Conservation (phyloP, 1,140 invertebrate species). For the Sycobia sp. region DNA sequence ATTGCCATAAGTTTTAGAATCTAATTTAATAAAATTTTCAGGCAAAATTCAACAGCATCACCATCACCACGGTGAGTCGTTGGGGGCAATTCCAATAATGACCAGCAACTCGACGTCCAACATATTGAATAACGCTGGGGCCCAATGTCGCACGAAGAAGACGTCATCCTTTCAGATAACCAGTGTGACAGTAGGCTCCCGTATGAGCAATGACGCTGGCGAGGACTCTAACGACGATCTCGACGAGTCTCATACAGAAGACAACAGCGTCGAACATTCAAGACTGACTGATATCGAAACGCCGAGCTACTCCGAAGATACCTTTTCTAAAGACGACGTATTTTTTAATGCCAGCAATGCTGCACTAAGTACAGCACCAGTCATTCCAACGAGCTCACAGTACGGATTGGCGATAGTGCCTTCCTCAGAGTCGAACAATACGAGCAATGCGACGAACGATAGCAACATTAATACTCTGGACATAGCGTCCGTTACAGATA, state of each 20-base stretch:
- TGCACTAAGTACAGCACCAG: slow-evolving; percentile 76
- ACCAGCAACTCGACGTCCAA: slow-evolving; percentile 31
- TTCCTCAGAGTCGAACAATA: slow-evolving; percentile 62
- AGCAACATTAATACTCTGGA: slow-evolving; percentile 69
- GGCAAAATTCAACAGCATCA: slow-evolving; percentile 32
- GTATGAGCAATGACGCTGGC: slow-evolving; percentile 82
- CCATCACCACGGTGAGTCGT: slow-evolving; percentile 27
- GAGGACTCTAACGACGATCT: slow-evolving; percentile 92
- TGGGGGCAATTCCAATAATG: slow-evolving; percentile 22
- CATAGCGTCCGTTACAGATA: slow-evolving; percentile 59
- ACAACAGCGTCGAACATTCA: slow-evolving; percentile 76
- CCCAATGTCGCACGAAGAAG: slow-evolving; percentile 68
- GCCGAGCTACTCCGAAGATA: slow-evolving; percentile 83
- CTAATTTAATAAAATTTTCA: too few relatives aligned
- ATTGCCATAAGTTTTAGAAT: too few relatives aligned
- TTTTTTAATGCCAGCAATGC: slow-evolving; percentile 78
- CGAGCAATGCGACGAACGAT: slow-evolving; percentile 67
- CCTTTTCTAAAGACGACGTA: slow-evolving; percentile 80
- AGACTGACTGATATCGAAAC: slow-evolving; percentile 83
- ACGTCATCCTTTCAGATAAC: slow-evolving; percentile 93
- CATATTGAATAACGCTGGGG: slow-evolving; percentile 36
- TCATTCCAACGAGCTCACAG: slow-evolving; percentile 82
- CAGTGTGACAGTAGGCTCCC: slow-evolving; percentile 80
- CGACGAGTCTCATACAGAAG: slow-evolving; percentile 89
- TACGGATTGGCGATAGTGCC: slow-evolving; percentile 81